These are phyloP conservation scores for Escarpia spicata DNA, from an alignment of 2,888 invertebrate species.

Conservation along the genomic window DNA sequence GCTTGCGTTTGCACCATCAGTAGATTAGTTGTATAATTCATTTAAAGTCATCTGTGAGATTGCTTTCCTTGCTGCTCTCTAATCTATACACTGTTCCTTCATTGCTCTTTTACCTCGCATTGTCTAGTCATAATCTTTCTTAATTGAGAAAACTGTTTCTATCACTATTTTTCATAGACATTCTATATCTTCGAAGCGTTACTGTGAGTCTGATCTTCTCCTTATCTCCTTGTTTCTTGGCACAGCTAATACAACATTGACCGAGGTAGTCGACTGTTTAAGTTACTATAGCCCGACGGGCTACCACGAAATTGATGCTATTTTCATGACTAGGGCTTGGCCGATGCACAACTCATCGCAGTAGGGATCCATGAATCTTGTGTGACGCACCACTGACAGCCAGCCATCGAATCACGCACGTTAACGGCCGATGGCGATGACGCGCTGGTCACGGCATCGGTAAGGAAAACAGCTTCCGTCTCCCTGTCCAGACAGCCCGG, in stretches of 20 bases:
- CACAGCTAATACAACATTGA: not conserved
- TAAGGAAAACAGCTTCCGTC: constrained; percentile 13
- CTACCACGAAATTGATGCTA: not conserved
- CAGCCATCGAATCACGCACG: not conserved
- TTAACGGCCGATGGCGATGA: not conserved
- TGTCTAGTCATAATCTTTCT: too few relatives aligned
- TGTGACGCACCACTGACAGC: not conserved
- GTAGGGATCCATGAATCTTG: not conserved
- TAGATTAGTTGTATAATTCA: too few relatives aligned
- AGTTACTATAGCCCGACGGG: not conserved
- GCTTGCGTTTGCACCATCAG: too few relatives aligned
- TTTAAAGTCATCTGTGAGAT: too few relatives aligned
- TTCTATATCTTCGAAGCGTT: too few relatives aligned
- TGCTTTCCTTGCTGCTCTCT: too few relatives aligned
- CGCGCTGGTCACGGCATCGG: not conserved
- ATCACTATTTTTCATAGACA: too few relatives aligned
- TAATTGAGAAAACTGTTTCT: too few relatives aligned
- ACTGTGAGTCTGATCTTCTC: too few relatives aligned
- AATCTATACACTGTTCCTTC: too few relatives aligned
- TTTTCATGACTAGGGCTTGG: not conserved
- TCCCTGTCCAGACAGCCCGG: not conserved
- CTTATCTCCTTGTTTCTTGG: not conserved
- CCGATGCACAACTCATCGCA: not conserved
- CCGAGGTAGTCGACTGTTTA: not conserved
- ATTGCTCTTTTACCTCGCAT: too few relatives aligned